Evolutionary conservation across 1,140 invertebrate species (phyloP), one percentile per base, ranked within the genome.

Genomic region (Magallana ariakensis): DNA sequence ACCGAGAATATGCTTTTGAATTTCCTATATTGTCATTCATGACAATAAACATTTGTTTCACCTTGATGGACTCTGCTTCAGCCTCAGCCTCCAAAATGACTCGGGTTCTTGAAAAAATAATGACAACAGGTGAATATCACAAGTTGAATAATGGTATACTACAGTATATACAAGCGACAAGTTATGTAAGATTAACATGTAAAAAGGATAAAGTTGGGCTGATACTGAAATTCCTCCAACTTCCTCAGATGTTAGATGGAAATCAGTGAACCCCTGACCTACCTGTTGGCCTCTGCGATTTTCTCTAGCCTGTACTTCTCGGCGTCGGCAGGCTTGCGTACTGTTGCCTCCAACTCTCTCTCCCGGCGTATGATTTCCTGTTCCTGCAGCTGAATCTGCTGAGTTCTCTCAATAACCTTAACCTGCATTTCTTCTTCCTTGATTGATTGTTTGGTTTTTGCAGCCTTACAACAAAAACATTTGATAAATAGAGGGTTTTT

Each of bases 341-440:
- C 96, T 46, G 97, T 98, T 0, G 98, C 97, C 92, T 99, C 98
- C 57, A 99, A 95, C 94, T 99, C 98, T 90, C 93, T 90, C 56
- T 95, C 94, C 46, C 92, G 89, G 10, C 94, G 89, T n/a, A 90
- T 90, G 83, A 95, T 95, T 90, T 95, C 94, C 90, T 94, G 94
- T 55, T 94, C 94, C 86, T 95, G 94, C 0, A 95, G 92, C 85
- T 94, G 93, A 92, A 99, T 99, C 95, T 98, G 97, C 94, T 99
- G 98, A 11, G 97, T 96, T 80, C 98, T 96, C 95, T 99, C 98
- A 33, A 99, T 97, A 0, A 99, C 98, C 90, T 97, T 97, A 55
- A 99, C 98, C 94, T 99, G 98, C 98, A 99, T 99, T 93, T 99
- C 97, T 94, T 99, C 98, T 92, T 99, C 98, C 95, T 98, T 98